These are phyloP conservation scores for Pemphigus obesinymphae DNA, from an alignment of 1,140 invertebrate species.

Conservation along the genomic window DNA sequence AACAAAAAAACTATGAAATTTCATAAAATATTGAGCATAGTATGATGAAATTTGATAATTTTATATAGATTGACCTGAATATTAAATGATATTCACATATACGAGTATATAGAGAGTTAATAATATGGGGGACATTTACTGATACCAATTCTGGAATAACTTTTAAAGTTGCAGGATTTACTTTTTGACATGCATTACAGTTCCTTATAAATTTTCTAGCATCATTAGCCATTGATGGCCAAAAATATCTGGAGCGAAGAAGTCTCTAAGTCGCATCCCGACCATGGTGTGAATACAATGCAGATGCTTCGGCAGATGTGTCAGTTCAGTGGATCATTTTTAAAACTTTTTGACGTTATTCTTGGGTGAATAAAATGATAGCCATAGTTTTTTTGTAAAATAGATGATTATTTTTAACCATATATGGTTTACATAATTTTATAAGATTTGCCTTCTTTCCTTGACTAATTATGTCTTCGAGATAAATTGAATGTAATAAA, in stretches of 20 bases:
- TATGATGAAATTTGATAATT: too few relatives aligned
- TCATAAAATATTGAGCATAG: too few relatives aligned
- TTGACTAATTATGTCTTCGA: too few relatives aligned
- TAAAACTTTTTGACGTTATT: neutral
- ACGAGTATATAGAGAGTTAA: too few relatives aligned
- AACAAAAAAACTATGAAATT: too few relatives aligned
- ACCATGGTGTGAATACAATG: neutral
- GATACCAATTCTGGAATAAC: neutral
- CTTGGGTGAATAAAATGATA: neutral
- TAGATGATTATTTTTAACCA: neutral
- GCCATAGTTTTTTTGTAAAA: neutral
- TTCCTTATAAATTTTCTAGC: neutral
- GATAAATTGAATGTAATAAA: too few relatives aligned
- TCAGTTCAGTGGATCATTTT: neutral
- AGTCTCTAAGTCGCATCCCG: neutral
- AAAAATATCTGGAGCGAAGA: neutral
- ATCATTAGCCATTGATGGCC: neutral
- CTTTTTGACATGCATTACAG: neutral
- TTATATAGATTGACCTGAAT: too few relatives aligned
- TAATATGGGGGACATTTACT: too few relatives aligned
- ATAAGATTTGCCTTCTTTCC: neutral
- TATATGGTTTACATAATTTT: neutral
- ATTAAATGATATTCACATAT: too few relatives aligned
- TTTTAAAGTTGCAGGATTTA: neutral
- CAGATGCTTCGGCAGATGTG: neutral